These are phyloP conservation scores for Drosophila rhopaloa DNA, from an alignment of 1,140 invertebrate genomes.

Conservation along the genomic window DNA sequence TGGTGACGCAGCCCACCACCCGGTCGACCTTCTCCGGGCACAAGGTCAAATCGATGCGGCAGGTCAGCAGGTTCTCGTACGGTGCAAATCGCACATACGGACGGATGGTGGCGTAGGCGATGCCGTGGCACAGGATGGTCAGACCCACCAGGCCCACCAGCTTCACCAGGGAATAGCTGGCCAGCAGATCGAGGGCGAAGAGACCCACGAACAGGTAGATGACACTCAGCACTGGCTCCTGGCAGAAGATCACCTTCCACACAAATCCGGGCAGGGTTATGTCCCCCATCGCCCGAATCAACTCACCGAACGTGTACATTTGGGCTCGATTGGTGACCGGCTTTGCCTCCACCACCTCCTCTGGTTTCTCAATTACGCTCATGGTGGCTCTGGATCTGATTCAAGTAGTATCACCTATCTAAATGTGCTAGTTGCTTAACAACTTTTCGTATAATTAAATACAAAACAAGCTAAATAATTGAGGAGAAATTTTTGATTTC, in stretches of 20 bases:
- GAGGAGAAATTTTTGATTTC: background rate
- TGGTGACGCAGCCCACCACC: background rate
- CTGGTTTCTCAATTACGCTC: background rate
- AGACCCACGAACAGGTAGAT: slow-evolving; percentile 7
- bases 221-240: background rate
- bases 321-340: background rate
- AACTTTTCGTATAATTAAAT: background rate
- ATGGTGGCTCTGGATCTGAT: background rate
- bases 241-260: background rate
- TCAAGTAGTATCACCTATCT: background rate
- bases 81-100: background rate
- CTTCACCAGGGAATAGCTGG: background rate
- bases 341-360: background rate
- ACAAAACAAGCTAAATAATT: background rate
- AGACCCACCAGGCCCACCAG: background rate
- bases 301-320: background rate
- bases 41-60: background rate
- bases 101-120: background rate
- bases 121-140: background rate
- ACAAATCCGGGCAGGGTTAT: background rate
- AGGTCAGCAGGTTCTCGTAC: background rate
- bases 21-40: background rate
- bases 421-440: background rate
- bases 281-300: background rate
- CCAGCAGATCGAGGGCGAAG: background rate